Evolutionary conservation across 1,140 invertebrate species (phyloP).

Genomic region (Tetranychus urticae): DNA sequence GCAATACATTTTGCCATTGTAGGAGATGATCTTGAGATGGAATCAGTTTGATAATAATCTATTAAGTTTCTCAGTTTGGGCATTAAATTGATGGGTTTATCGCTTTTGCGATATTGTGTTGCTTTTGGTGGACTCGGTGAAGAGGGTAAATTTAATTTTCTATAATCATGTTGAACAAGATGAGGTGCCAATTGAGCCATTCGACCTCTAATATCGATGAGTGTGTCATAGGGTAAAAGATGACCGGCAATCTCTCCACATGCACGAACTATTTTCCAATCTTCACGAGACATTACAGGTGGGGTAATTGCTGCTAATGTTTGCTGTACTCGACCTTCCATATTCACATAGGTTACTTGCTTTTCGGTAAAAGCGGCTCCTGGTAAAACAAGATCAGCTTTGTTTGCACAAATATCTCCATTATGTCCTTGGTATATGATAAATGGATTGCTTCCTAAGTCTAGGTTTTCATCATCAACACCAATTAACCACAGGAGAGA

Average conservation of each 20-base stretch:
- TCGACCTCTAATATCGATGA: constrained; percentile 56
- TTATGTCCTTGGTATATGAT: constrained; percentile 96
- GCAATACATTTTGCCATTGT: constrained; percentile 97
- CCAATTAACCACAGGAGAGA: constrained; percentile 72
- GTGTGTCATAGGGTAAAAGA: constrained; percentile 64
- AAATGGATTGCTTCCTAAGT: constrained; percentile 50
- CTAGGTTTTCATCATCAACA: constrained; percentile 57
- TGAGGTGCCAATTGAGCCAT: constrained; percentile 67
- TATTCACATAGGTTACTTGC: constrained; percentile 85
- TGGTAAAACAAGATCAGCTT: constrained; percentile 80
- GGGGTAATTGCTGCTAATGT: constrained; percentile 70
- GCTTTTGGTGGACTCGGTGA: neutral
- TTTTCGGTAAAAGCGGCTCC: constrained; percentile 98
- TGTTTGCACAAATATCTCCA: constrained; percentile 71
- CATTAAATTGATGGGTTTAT: constrained; percentile 26
- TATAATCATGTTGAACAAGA: constrained; percentile 45
- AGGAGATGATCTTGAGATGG: constrained; percentile 78
- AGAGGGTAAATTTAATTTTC: neutral
- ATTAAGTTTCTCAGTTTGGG: constrained; percentile 54
- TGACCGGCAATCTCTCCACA: constrained; percentile 56
- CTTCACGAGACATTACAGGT: constrained; percentile 74
- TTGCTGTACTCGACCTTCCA: constrained; percentile 87
- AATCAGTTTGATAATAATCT: constrained; percentile 96
- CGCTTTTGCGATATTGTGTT: neutral
- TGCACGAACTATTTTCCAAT: constrained; percentile 93